Conservation (phyloP, 2,888 invertebrate species). For the Blera fallax region DNA sequence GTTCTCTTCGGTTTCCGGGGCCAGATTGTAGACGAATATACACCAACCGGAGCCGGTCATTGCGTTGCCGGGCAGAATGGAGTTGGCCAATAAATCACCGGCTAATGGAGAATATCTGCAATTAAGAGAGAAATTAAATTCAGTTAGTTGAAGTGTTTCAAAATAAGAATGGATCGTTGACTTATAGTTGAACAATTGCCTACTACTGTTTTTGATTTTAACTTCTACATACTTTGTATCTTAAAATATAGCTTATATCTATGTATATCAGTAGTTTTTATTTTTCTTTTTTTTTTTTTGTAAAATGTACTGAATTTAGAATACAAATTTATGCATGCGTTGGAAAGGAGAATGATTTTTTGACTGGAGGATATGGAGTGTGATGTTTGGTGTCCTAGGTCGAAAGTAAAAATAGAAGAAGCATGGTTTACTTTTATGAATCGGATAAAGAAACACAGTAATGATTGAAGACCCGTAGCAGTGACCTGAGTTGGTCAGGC, state of each 20-base stretch:
- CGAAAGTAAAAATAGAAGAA: not conserved
- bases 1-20: constrained; percentile 97
- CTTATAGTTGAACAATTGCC: not conserved
- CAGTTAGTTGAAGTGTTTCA: constrained; percentile 1
- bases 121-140: constrained; percentile 41
- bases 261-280: not conserved
- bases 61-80: constrained; percentile 92
- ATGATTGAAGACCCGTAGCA: too few relatives aligned
- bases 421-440: too few relatives aligned
- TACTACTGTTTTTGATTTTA: not conserved
- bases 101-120: constrained; percentile 89
- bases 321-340: constrained; percentile 50
- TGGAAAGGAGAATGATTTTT: constrained; percentile 33
- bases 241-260: constrained; percentile 56
- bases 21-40: constrained; percentile 97
- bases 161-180: constrained; percentile 14
- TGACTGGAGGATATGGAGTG: constrained; percentile 5
- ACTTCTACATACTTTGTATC: constrained; percentile 20
- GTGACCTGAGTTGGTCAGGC: too few relatives aligned
- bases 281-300: constrained; percentile 8
- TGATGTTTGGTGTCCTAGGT: constrained; percentile 7
- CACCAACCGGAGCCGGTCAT: constrained; percentile 90
- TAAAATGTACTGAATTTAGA: constrained; percentile 20
- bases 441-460: too few relatives aligned
- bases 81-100: constrained; percentile 89